phyloP scores from a whole-genome alignment of 2,113 vertebrate species.

The Takifugu bimaculatus region DNA sequence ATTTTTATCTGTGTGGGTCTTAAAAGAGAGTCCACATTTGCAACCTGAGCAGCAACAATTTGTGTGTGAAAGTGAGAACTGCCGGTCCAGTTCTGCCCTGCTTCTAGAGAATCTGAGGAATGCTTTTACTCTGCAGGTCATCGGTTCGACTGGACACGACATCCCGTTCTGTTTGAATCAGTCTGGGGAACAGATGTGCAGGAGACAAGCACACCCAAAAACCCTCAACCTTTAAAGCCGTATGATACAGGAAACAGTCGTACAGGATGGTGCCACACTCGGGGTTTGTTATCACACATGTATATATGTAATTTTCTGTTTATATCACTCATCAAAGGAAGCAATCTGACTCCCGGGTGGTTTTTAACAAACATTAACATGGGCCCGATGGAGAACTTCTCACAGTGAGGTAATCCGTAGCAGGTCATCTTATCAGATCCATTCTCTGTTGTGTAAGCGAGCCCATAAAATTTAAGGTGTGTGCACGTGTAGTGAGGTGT shows the following conservation, averaged over 20 bases:
- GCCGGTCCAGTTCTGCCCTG: conserved; percentile 52
- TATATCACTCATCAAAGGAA: too few species aligned
- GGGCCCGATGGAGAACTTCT: too few species aligned
- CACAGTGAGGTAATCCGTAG: not conserved
- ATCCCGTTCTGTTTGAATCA: conserved; percentile 37
- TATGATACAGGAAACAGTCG: conserved; percentile 12
- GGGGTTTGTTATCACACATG: not conserved
- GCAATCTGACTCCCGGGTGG: too few species aligned
- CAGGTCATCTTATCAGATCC: not conserved
- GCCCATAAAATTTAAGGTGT: not conserved
- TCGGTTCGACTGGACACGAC: conserved; percentile 39
- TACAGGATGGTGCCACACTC: conserved; percentile 10
- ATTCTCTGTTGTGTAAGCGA: not conserved
- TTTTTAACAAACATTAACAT: too few species aligned
- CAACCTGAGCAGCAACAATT: too few species aligned
- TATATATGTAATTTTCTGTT: too few species aligned
- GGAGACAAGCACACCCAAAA: conserved; percentile 2
- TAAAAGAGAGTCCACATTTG: too few species aligned
- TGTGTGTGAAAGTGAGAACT: conserved; percentile 16
- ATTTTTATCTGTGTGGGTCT: too few species aligned
- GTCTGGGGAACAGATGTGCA: conserved; percentile 54
- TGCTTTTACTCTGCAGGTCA: conserved; percentile 67
- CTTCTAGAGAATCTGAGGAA: conserved; percentile 66
- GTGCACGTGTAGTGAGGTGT: too few species aligned
- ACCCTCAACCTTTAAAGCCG: conserved; percentile 42